A percentile compares a stretch with the other conserved stretches of the same genome.
phyloP scores from a whole-genome alignment of 2,113 vertebrate genomes.

The Aix galericulata region DNA sequence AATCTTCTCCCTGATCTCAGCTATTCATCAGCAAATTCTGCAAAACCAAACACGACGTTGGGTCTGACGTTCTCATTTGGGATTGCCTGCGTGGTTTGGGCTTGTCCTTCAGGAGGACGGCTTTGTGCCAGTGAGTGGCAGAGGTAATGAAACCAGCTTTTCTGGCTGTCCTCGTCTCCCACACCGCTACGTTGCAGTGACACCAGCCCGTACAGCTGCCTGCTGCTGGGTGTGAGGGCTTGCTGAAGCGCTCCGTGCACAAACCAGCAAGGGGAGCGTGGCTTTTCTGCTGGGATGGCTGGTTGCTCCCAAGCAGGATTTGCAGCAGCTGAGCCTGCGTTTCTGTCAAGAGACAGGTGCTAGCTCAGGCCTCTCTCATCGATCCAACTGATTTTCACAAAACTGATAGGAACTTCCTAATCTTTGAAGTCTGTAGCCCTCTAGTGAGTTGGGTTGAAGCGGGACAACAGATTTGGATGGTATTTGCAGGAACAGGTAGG shows the following conservation, averaged over 20 bases:
- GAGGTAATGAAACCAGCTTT: background rate
- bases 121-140: background rate
- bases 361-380: background rate
- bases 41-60: background rate
- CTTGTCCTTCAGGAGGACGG: background rate
- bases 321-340: background rate
- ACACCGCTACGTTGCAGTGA: rapidly evolving
- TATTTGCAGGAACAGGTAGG: background rate
- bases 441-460: background rate
- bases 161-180: background rate
- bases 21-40: background rate
- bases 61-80: background rate
- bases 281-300: background rate
- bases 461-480: background rate
- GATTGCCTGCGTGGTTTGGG: background rate
- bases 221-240: background rate
- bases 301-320: background rate
- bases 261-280: background rate
- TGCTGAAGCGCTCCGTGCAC: background rate
- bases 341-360: background rate
- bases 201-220: rapidly evolving
- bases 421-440: background rate
- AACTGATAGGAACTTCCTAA: background rate
- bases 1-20: background rate
- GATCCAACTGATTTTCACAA: background rate